Percentiles rank a stretch among this genome's conserved stretches.
Conservation (phyloP, 1,140 invertebrate species). For the Lethrus apterus region DNA sequence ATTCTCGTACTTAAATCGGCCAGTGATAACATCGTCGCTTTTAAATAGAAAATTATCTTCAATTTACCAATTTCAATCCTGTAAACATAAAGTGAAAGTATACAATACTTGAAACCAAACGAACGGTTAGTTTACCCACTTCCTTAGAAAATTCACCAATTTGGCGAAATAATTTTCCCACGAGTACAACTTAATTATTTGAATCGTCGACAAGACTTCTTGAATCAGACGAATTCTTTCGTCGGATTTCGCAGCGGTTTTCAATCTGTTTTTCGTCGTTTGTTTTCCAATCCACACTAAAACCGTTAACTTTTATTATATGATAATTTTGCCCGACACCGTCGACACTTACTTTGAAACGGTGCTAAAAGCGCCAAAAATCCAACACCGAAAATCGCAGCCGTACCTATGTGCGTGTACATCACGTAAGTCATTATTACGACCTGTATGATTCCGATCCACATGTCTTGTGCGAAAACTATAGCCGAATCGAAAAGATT, state of each 20-base stretch:
- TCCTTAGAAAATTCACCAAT: conserved; percentile 21
- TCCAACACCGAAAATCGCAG: conserved; percentile 68
- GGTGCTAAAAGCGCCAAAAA: conserved; percentile 76
- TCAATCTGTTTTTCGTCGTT: conserved; percentile 20
- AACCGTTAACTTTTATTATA: neutral
- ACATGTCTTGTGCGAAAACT: conserved; percentile 66
- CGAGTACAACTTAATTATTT: conserved; percentile 33
- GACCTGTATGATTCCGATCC: conserved; percentile 76
- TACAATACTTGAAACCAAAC: neutral
- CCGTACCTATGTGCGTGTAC: conserved; percentile 63
- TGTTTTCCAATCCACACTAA: conserved; percentile 23
- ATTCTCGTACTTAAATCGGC: conserved; percentile 2
- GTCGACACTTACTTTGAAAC: conserved; percentile 70
- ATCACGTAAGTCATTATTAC: conserved; percentile 68
- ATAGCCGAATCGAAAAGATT: conserved; percentile 62
- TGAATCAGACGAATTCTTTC: conserved; percentile 28
- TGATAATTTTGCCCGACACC: too few relatives aligned
- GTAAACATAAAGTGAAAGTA: neutral
- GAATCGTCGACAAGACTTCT: conserved; percentile 29
- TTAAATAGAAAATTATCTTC: conserved; percentile 12
- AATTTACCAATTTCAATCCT: conserved; percentile 11
- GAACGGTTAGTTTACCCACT: conserved; percentile 15
- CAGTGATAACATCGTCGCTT: conserved; percentile 5
- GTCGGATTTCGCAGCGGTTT: conserved; percentile 27
- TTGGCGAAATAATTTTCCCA: conserved; percentile 29